Evolutionary conservation across 2,888 invertebrate genomes (phyloP).

Genomic region (Reticulitermes lucifugus): DNA sequence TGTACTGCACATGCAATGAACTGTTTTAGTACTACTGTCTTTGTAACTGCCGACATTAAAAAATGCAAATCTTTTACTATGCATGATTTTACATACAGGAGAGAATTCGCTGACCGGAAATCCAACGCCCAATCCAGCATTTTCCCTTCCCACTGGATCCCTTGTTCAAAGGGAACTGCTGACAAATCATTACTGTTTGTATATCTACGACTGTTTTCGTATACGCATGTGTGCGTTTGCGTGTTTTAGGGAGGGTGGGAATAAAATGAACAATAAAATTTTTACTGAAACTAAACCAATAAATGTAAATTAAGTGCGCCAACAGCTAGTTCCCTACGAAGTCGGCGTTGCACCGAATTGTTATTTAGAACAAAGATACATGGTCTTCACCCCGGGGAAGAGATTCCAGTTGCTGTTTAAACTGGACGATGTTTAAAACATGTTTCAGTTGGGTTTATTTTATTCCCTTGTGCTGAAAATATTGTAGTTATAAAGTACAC

Average conservation of each 20-base stretch:
- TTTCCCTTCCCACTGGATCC: not conserved
- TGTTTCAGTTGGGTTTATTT: not conserved
- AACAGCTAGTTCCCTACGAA: not conserved
- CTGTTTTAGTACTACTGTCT: not conserved
- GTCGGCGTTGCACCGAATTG: not conserved
- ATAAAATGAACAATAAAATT: not conserved
- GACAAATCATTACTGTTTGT: constrained; percentile 9
- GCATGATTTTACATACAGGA: not conserved
- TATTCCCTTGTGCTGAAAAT: not conserved
- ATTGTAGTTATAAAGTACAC: not conserved
- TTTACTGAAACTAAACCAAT: constrained; percentile 14
- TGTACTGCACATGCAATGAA: too few relatives aligned
- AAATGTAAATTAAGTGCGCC: constrained; percentile 25
- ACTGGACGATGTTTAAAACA: not conserved
- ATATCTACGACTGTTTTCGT: constrained; percentile 3
- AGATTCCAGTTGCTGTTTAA: not conserved
- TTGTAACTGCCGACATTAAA: not conserved
- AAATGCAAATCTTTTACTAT: not conserved
- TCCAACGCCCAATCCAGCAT: not conserved
- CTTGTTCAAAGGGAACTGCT: not conserved
- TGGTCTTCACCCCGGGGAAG: not conserved
- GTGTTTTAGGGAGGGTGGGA: not conserved
- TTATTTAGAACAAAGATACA: constrained; percentile 9
- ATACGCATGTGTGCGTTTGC: not conserved
- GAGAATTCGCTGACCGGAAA: not conserved